Conservation (phyloP, 1,140 invertebrate species). For the Condylostylus longicornis region DNA sequence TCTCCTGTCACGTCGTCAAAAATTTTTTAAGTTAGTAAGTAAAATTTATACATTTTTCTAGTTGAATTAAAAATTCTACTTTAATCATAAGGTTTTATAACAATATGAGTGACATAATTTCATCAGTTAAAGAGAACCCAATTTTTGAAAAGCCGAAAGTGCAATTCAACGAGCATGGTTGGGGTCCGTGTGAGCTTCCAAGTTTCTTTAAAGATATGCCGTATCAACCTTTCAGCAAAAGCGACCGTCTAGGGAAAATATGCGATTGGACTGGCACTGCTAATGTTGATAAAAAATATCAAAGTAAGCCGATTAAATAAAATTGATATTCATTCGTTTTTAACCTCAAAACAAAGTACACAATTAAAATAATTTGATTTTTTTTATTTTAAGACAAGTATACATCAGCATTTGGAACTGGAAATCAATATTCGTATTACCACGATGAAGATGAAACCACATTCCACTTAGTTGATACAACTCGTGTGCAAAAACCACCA, state of each 20-base stretch:
- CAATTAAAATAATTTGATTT: background rate
- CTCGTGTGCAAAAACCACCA: constrained; percentile 75
- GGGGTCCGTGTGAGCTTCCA: constrained; percentile 89
- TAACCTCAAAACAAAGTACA: background rate
- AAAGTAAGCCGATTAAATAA: constrained; percentile 53
- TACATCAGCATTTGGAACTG: constrained; percentile 84
- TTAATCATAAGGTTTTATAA: too few species aligned
- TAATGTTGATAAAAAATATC: constrained; percentile 87
- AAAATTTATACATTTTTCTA: too few species aligned
- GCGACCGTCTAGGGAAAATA: constrained; percentile 91
- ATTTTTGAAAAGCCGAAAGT: constrained; percentile 28
- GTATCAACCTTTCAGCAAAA: constrained; percentile 96
- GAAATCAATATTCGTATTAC: constrained; percentile 91
- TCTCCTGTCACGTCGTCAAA: too few species aligned
- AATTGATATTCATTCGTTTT: constrained; percentile 3
- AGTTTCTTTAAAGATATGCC: constrained; percentile 96
- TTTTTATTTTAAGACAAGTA: constrained; percentile 67
- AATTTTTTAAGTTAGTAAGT: too few species aligned
- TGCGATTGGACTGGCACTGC: constrained; percentile 95
- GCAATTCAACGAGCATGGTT: constrained; percentile 45
- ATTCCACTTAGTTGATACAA: constrained; percentile 95
- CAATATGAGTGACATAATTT: constrained; percentile 31
- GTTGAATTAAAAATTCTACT: too few species aligned
- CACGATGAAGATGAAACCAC: constrained; percentile 97
- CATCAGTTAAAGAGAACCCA: constrained; percentile 19